Evolutionary conservation across 2,113 vertebrate species (phyloP), one percentile per base, ranked within the genome.

Genomic region (Embiotoca jacksoni): DNA sequence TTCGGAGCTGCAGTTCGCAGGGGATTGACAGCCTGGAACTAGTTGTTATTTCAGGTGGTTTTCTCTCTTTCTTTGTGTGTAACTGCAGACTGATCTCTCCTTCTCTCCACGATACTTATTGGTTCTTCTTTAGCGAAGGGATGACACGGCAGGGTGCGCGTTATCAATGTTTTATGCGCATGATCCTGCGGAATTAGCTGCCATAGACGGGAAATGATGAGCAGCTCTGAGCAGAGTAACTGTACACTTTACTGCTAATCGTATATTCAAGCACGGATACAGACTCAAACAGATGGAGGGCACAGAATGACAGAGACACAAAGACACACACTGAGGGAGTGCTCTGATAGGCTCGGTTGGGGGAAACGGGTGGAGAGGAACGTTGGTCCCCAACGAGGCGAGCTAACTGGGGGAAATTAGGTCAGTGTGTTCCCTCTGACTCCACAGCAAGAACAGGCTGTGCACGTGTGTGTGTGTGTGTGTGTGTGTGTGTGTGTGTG

Each of bases 331-430:
- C 78, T 78, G 69, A 83, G 79, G 70, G 82, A 87, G 75, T 30
- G 73, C 75, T 86, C 85, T 63, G 86, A 91, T 87, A 83, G 84
- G 88, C 88, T 91, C 72, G 31, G 71, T 75, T 74, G 75, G 87
- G 75, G 89, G 86, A 89, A 93, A 90, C 60, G 80, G 84, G 89
- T 87, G 83, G 87, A 90, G 90, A 89, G 87, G 88, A 92, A 90
- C 88, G 61, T 82, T 90, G 88, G 91, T 92, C 91, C 90, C 90
- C 88, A 93, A 92, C 74, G 92, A 92, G 91, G 82, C 84, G 75
- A 86, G 85, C 81, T 92, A 91, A 91, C 89, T 82, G 86, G 85
- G 90, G 89, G 89, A 93, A 93, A 94, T 92, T 94, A 94, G 92
- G 92, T 94, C 91, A 94, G 86, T 90, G 85, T 92, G 89, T 92